Evolutionary conservation across 2,113 vertebrate species (phyloP), one percentile per base, ranked within the genome.

Genomic region (Pampusana beccarii): DNA sequence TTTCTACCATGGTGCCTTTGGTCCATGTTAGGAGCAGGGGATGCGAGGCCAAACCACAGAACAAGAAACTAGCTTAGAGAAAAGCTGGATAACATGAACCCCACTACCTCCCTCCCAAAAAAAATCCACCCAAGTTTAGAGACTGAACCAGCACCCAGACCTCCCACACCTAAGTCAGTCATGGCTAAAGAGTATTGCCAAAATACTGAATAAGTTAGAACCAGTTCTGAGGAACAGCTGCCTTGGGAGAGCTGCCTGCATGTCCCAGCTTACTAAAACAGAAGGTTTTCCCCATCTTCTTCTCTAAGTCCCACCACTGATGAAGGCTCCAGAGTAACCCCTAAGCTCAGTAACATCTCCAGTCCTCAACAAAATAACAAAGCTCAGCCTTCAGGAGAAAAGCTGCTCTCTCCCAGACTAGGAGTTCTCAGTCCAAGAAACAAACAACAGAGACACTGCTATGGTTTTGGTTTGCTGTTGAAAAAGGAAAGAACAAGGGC

Each of bases 401-500:
- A 88, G n/a, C 34, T 65, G 8, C 20, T 72, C 14, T 83, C 64
- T 53, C 53, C 72, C 84, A 73, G n/a, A 48, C 40, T 33, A 26
- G 64, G 71, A 48, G 40, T 40, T 87, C 26, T 54, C 53, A 67
- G 56, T 50, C 36, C 78, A 79, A 51, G 57, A 54, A 61, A 56
- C 29, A 62, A 80, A 44, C 46, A 70, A 34, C 46, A 84, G 90
- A 83, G 48, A 38, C 23, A 21, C 48, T 46, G 51, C 25, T 4
- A 10, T 7, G 29, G 2, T 69, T 80, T 86, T 80, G 6, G 42
- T 58, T 87, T 67, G 42, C 69, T 81, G 9, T 16, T 61, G 51
- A 66, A 82, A 80, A 80, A 26, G 21, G 62, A 91, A 94, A 78
- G 54, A 92, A 88, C 33, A 73, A 86, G 56, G 33, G 26, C n/a